Evolutionary conservation across 2,888 invertebrate species (phyloP), one percentile per base, ranked within the genome.

Genomic region (Ypsolopha scabrella): DNA sequence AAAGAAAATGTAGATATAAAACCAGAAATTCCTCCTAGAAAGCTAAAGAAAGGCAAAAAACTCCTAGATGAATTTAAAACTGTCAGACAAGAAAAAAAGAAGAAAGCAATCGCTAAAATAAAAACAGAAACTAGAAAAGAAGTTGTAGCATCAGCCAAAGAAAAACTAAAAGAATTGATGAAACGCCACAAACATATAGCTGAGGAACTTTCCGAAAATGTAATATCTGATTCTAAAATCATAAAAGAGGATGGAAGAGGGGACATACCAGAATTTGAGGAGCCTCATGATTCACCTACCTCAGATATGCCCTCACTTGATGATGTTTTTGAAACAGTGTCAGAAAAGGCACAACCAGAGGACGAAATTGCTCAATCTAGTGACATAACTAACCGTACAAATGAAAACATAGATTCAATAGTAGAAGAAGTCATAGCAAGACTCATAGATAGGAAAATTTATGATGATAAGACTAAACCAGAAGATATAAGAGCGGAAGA

Each of bases 361-460:
- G 52, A 51, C 7, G 41, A 51, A 33, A 50, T 53, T 50, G 34
- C 45, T 46, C 35, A 48, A 49, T 39, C 13, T 41, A 54, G 14
- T 47, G 59, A 64, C 46, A 53, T 53, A 52, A 55, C 59, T 41
- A 69, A 61, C 53, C 63, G 59, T 41, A 69, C 70, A 34, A 74
- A 78, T 56, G 74, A 80, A 66, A 81, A 75, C 55, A 70, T 87
- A 53, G 79, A 87, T 57, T 68, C 68, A 9, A 87, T 87, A 53
- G 86, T 87, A 1, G 87, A 87, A 64, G 86, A 87, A 60, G 86
- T 86, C 44, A 82, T 87, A 60, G 57, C 60, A 47, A 77, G 83
- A 58, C 68, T 86, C 46, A 74, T 85, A 62, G 83, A 85, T 63
- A 80, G 87, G 60, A 89, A 88, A 72, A 78, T 88, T 60, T 87